Evolutionary conservation across 2,888 invertebrate species (phyloP), one percentile per base, ranked within the genome.

Genomic region (Conops quadrifasciatus): DNA sequence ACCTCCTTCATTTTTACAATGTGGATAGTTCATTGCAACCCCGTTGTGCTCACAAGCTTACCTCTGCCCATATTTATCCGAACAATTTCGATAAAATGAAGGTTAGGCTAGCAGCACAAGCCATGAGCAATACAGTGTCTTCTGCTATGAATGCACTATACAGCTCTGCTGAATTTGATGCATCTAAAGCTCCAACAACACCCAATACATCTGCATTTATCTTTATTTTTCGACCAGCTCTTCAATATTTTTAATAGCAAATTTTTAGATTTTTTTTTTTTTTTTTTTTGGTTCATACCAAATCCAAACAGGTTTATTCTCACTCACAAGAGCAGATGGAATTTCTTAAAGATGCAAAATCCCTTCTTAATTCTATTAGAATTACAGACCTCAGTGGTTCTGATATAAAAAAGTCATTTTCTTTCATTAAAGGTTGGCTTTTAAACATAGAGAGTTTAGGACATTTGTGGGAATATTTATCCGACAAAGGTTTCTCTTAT

Each of bases 221-320:
- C 1, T n/a, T 19, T 13, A n/a, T 64, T 64, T 49, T 49, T 64
- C 13, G 49, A 49, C 24, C 13, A 49, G n/a, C 16, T 64, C 2
- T 64, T 64, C 15, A 64, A 64, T 16, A 47, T 64, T 47, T 64
- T 64, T 13, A 64, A 64, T 28, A 64, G 64, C 49, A 3, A 13
- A 3, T 43, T 43, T 49, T 16, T 1, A 13, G 36, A 24, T n/a
- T n/a, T n/a, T n/a, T n/a, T n/a, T n/a, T n/a, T n/a, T n/a, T n/a
- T n/a, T n/a, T n/a, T n/a, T n/a, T n/a, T n/a, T n/a, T 24, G 59
- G 13, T 59, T 13, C 28, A 59, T 28, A 3, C 59, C 24, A 26
- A 24, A 24, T 11, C 28, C n/a, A n/a, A 19, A 43, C 62, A 0
- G 16, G 28, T 62, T 62, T 62, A 13, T 62, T 62, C 43, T 7